A percentile compares a stretch with the other conserved stretches of the same genome.
Conservation (phyloP, 2,888 invertebrate genomes). For the Acleris sparsana region DNA sequence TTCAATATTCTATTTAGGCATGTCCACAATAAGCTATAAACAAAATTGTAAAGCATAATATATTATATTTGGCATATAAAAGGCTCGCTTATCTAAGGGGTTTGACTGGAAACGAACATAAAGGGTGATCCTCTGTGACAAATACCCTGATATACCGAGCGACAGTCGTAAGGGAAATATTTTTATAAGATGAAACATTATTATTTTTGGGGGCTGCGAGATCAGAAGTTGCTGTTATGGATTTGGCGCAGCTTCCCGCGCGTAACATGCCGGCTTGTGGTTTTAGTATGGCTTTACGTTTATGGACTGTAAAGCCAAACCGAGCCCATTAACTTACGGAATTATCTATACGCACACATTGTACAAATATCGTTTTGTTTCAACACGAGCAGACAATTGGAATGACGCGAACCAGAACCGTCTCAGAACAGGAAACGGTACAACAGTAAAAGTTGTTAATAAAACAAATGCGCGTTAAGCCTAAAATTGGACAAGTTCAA, state of each 20-base stretch:
- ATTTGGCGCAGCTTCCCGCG: conserved; percentile 63
- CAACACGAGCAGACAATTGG: conserved; percentile 55
- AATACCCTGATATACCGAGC: conserved; percentile 83
- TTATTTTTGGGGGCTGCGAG: conserved; percentile 80
- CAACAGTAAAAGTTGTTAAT: conserved; percentile 78
- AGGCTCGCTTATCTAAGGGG: conserved; percentile 84
- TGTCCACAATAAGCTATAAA: conserved; percentile 62
- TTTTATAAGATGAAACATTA: conserved; percentile 84
- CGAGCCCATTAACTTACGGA: conserved; percentile 37
- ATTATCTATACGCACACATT: conserved; percentile 34
- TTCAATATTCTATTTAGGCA: conserved; percentile 21
- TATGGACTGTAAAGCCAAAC: conserved; percentile 40
- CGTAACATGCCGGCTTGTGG: conserved; percentile 44
- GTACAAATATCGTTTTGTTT: conserved; percentile 42
- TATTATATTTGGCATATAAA: conserved; percentile 84
- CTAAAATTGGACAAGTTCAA: conserved; percentile 84
- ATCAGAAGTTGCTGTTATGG: conserved; percentile 76
- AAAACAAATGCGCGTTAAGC: conserved; percentile 81
- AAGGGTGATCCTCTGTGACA: conserved; percentile 84
- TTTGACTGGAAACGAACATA: conserved; percentile 84
- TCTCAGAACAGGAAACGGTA: conserved; percentile 73
- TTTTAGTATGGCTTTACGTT: conserved; percentile 38
- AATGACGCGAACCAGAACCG: conserved; percentile 62
- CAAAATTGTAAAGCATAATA: conserved; percentile 82
- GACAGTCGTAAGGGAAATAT: conserved; percentile 83